Base-by-base conservation (phyloP, 2,113 vertebrate species). In the Rhynchomys soricoides region DNA sequence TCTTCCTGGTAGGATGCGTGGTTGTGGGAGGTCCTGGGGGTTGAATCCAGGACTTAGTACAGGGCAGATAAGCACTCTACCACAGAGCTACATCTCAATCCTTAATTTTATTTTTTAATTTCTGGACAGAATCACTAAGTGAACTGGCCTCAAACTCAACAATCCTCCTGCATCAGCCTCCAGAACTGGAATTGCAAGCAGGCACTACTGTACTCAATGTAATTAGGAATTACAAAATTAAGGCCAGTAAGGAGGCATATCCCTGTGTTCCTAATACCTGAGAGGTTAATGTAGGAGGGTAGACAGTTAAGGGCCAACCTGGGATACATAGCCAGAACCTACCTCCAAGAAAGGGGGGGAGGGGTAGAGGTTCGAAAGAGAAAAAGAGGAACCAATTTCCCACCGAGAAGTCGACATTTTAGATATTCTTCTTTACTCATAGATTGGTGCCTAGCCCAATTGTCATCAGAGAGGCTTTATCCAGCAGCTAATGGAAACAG, bases 321-420 rank as follows among this genome's bases (percentile, higher is more conserved):
- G 34, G 78, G 34, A 19, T 81, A 11, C 34, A 57, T 22, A n/a
- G 34, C 34, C 34, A 81, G 50, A 37, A 17, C 34, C 19, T 73
- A 9, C 24, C n/a, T 73, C 31, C 31, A 68, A 78, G 10, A 17
- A 10, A 10, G 24, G 15, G 4, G 62, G 17, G 15, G 43, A 5
- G 9, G 37, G 17, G 24, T 11, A 34, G 7, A 12, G 34, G 66
- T 15, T 1, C 12, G 4, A 68, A 55, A 50, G 34, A 81, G 40
- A 55, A 37, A 81, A 34, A 68, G 6, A 92, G 37, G 91, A 89
- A 93, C 71, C n/a, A 40, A 91, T 77, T 91, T 85, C 17, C 91
- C 75, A 82, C 55, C 68, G 26, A 64, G 24, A 94, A 89, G 68
- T 59, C 92, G 93, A 93, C 71, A 74, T 82, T 82, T 94, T n/a